Percentiles rank a stretch among this genome's conserved stretches.
phyloP scores from a whole-genome alignment of 2,888 invertebrate genomes.

The Tyria jacobaeae region DNA sequence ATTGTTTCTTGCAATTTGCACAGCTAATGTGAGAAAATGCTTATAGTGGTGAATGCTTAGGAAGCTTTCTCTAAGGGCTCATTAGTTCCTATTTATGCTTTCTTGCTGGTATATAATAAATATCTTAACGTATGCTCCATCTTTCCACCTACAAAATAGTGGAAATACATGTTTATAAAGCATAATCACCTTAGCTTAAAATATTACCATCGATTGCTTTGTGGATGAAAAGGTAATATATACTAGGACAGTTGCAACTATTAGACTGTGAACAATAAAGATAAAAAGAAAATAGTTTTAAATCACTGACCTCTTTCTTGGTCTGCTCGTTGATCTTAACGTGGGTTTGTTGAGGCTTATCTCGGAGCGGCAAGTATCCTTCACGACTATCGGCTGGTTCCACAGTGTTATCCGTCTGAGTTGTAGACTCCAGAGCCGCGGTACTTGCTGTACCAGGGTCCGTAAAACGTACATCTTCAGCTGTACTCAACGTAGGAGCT shows the following conservation, averaged over 20 bases:
- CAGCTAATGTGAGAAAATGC: constrained; percentile 75
- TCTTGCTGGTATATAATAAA: constrained; percentile 51
- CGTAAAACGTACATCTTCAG: constrained; percentile 70
- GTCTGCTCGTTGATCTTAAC: constrained; percentile 85
- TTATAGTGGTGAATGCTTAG: constrained; percentile 58
- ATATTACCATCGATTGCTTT: constrained; percentile 61
- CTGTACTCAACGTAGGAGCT: constrained; percentile 69
- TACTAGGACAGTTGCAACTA: constrained; percentile 72
- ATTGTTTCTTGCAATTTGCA: constrained; percentile 76
- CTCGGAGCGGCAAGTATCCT: constrained; percentile 81
- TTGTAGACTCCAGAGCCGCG: constrained; percentile 69
- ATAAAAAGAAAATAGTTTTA: constrained; percentile 66
- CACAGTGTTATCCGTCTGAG: constrained; percentile 70
- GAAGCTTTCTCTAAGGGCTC: constrained; percentile 73
- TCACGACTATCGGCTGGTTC: constrained; percentile 82
- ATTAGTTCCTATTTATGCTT: constrained; percentile 71
- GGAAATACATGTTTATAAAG: constrained; percentile 58
- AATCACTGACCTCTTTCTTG: constrained; percentile 86
- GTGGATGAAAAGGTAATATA: constrained; percentile 63
- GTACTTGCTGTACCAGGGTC: constrained; percentile 74
- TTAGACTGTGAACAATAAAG: constrained; percentile 79
- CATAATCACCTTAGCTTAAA: constrained; percentile 57
- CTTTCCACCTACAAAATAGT: constrained; percentile 47
- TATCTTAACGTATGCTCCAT: constrained; percentile 53
- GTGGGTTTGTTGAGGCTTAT: constrained; percentile 81